Conservation (phyloP, 2,113 vertebrate genomes). For the Labeo catla region DNA sequence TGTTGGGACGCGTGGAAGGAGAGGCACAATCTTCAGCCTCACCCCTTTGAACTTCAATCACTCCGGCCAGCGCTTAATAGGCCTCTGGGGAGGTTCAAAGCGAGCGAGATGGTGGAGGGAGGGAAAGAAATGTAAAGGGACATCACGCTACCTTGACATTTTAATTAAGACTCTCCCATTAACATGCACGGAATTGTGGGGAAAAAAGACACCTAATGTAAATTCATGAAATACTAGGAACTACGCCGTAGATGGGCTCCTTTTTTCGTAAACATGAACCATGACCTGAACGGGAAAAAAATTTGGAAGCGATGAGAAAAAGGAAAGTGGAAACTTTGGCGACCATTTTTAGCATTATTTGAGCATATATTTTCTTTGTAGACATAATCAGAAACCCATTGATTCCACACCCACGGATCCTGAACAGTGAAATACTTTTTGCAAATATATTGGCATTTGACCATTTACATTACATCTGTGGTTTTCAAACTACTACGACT, state of each 20-base stretch:
- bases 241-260: conserved; percentile 27
- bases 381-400: neutral
- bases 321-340: neutral
- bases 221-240: conserved; percentile 67
- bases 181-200: conserved; percentile 74
- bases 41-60: conserved; percentile 84
- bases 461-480: neutral
- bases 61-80: conserved; percentile 80
- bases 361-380: neutral
- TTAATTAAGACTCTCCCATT: conserved; percentile 83
- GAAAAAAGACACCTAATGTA: conserved; percentile 60
- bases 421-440: neutral
- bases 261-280: conserved; percentile 30
- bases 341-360: neutral
- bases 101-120: conserved; percentile 62
- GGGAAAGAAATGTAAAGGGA: conserved; percentile 74
- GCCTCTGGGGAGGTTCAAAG: conserved; percentile 80
- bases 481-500: neutral
- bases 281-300: neutral
- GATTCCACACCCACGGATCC: neutral
- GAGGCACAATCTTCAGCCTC: conserved; percentile 76
- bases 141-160: conserved; percentile 83
- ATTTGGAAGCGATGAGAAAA: neutral
- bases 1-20: conserved; percentile 67
- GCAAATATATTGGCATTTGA: too few relatives aligned